Evolutionary conservation across 2,888 invertebrate species (phyloP), one percentile per base, ranked within the genome.

Genomic region (Choristoneura rosaceana): DNA sequence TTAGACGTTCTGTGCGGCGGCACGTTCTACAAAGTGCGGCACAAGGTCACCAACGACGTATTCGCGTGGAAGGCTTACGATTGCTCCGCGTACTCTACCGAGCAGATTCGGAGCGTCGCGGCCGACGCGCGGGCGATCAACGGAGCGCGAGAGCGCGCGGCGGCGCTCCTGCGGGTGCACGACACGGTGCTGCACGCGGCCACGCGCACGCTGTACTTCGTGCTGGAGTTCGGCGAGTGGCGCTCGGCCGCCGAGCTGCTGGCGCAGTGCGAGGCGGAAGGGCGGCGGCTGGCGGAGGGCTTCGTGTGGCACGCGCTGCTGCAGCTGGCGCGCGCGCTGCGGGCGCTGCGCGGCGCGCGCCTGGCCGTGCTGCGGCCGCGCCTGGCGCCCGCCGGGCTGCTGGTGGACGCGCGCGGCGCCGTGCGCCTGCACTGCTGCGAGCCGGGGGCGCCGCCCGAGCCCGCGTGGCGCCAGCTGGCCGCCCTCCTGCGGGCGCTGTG

Each of bases 41-140:
- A 94, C 91, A 94, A 94, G 91, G 91, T 90, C 90, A 93, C 91
- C 77, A 90, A 91, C 84, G 90, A 90, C 81, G 89, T 93, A 85
- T 93, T 91, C 83, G 90, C 92, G 80, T 94, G 94, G 94, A 93
- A 91, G 85, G 94, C 94, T 76, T 91, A 87, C 86, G 86, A 94
- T 82, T 94, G 93, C 79, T 88, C 89, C 76, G 84, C 86, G 79
- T 91, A 88, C 82, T 86, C 90, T 71, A 87, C 88, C 81, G 87
- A 90, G 82, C 90, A 92, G 84, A 88, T 94, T 86, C 87, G 91
- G 84, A 90, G 87, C 80, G 87, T 93, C 76, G 87, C 83, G 47
- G 87, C 85, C 78, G 94, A 94, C 85, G 93, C 93, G 79, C 91
- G 90, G 87, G 87, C 84, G 76, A 86, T 93, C 81, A 89, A 89